These are phyloP conservation scores for Chrysomela aeneicollis DNA, from an alignment of 2,888 invertebrate genomes.

Conservation along the genomic window DNA sequence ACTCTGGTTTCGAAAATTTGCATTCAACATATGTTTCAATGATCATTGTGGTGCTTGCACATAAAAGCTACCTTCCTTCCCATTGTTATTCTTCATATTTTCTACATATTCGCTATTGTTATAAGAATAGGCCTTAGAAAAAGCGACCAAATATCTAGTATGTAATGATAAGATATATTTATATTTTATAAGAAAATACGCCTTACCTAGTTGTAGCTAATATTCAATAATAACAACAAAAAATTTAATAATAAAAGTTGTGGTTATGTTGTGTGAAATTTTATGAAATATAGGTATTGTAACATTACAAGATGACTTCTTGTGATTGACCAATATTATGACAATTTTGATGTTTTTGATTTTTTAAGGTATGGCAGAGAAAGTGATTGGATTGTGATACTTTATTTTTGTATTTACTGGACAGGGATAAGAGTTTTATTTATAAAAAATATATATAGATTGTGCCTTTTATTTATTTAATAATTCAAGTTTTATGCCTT, in stretches of 20 bases:
- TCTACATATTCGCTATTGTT: conserved; percentile 35
- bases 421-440: conserved; percentile 53
- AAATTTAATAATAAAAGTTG: conserved; percentile 31
- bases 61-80: neutral
- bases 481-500: conserved; percentile 54
- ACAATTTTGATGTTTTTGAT: conserved; percentile 38
- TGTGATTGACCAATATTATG: conserved; percentile 46
- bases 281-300: conserved; percentile 46
- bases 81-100: conserved; percentile 22
- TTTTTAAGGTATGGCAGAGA: conserved; percentile 40
- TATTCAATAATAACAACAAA: conserved; percentile 43
- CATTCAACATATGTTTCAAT: neutral
- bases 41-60: neutral
- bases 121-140: conserved; percentile 43
- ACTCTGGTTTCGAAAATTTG: no score
- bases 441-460: conserved; percentile 56
- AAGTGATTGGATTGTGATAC: conserved; percentile 59
- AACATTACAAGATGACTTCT: conserved; percentile 42
- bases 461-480: conserved; percentile 62
- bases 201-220: conserved; percentile 55
- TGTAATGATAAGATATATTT: conserved; percentile 37
- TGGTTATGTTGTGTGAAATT: conserved; percentile 46
- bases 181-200: conserved; percentile 54
- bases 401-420: conserved; percentile 60
- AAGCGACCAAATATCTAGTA: conserved; percentile 56